Base-by-base conservation (phyloP, 2,797 vertebrate genomes). In the Dermochelys coriacea region DNA sequence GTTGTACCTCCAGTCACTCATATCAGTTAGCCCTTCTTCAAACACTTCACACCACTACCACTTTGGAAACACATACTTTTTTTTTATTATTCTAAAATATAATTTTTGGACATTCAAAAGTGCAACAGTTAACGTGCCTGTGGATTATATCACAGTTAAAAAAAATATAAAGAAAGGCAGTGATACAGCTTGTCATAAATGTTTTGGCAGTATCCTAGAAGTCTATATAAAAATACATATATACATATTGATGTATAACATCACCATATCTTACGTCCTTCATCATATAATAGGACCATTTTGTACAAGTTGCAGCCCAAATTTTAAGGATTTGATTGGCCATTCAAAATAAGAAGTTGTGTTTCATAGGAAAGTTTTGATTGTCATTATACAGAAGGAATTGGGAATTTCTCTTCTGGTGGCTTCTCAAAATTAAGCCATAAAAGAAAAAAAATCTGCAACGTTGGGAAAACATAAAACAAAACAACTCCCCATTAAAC, bases 111-210 rank as follows among this genome's bases (percentile, higher is more conserved):
- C 98, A 98, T 98, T 98, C 98, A 98, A 98, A 99, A 99, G 99
- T 99, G 99, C 99, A 99, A 99, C 98, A 99, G 98, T 98, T 98
- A 98, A 98, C 98, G 97, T 98, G 98, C 98, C 98, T 98, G 98
- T 98, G 98, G 98, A 99, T 98, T 98, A 99, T 97, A 99, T 99
- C 99, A 99, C 99, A 99, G 98, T 99, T 97, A 98, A 98, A 98
- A 98, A 41, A 98, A 98, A 97, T 98, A 98, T 98, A 98, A 98
- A 99, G 98, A 98, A 98, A 98, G 99, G 99, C 99, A 99, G 99
- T 99, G 99, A 99, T 98, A 98, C 98, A 99, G 99, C 99, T 99
- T 98, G 98, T 98, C 98, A 98, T 98, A 98, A 98, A 98, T 98
- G 97, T 98, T 98, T 98, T 98, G 98, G 98, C 98, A 98, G 98